A percentile compares a stretch with the other conserved stretches of the same genome.
Conservation (phyloP, 2,888 invertebrate species). For the Eubasilissa splendida region DNA sequence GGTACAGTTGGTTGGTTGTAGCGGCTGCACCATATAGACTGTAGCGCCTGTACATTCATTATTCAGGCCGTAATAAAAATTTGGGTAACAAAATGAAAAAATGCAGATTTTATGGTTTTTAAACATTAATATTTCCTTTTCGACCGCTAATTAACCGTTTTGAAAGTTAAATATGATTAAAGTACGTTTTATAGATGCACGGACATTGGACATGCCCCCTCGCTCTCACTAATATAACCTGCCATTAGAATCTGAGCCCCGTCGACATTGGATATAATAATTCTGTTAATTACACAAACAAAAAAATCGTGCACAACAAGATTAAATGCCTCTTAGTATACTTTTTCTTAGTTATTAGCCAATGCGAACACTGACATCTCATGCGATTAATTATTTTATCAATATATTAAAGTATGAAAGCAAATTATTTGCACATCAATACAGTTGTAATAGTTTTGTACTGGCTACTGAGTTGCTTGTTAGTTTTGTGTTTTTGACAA, state of each 20-base stretch:
- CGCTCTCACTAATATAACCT: background rate
- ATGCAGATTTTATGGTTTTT: constrained; percentile 45
- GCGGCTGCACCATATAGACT: no score
- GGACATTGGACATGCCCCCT: background rate
- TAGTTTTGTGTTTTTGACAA: no score
- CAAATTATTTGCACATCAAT: no score
- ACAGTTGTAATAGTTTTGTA: no score
- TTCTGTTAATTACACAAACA: constrained; percentile 48
- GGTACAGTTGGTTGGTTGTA: no score
- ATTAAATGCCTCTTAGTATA: background rate
- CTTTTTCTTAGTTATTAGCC: no score
- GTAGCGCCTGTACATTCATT: background rate
- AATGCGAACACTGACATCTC: no score
- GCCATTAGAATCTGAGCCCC: background rate
- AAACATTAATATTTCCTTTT: constrained; percentile 49
- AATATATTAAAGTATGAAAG: no score
- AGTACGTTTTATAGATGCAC: constrained; percentile 10
- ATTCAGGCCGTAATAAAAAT: constrained; percentile 27
- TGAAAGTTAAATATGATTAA: constrained; percentile 33
- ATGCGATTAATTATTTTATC: no score
- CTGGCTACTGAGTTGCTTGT: no score
- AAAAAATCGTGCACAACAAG: constrained; percentile 35
- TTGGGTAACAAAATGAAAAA: constrained; percentile 31
- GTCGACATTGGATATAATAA: constrained; percentile 15
- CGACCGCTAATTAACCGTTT: constrained; percentile 46